Evolutionary conservation across 2,113 vertebrate genomes (phyloP).

Genomic region (Corapipo altera): DNA sequence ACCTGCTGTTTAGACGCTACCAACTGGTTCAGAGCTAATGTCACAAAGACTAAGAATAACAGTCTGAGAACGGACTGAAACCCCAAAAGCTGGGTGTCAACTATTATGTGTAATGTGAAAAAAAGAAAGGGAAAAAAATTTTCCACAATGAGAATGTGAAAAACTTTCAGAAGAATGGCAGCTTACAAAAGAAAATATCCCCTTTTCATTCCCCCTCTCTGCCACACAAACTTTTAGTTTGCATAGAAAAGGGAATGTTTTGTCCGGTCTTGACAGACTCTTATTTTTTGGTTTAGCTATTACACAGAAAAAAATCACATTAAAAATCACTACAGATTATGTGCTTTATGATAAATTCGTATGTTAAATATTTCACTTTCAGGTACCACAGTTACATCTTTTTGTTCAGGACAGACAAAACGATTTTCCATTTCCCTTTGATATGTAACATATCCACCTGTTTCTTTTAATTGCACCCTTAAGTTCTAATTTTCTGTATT

Average conservation of each 20-base stretch:
- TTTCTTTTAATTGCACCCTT: neutral
- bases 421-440: neutral
- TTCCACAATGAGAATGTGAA: neutral
- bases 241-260: slow-evolving; percentile 59
- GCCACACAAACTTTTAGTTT: slow-evolving; percentile 37
- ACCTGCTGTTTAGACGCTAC: neutral
- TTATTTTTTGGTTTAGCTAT: slow-evolving; percentile 62
- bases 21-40: neutral
- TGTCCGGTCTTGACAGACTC: neutral
- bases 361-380: slow-evolving; percentile 1
- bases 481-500: neutral
- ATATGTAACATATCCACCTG: neutral
- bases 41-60: neutral
- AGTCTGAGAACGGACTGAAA: neutral
- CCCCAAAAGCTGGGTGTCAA: neutral
- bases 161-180: neutral
- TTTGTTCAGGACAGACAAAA: neutral
- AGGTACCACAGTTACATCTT: neutral
- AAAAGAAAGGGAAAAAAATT: neutral
- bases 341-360: slow-evolving; percentile 19
- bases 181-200: slow-evolving; percentile 3
- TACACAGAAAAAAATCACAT: neutral
- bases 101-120: neutral
- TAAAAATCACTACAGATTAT: neutral
- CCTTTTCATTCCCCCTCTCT: neutral